These are phyloP conservation scores for Anguilla obscura DNA, from an alignment of 2,797 vertebrate species.

Conservation along the genomic window DNA sequence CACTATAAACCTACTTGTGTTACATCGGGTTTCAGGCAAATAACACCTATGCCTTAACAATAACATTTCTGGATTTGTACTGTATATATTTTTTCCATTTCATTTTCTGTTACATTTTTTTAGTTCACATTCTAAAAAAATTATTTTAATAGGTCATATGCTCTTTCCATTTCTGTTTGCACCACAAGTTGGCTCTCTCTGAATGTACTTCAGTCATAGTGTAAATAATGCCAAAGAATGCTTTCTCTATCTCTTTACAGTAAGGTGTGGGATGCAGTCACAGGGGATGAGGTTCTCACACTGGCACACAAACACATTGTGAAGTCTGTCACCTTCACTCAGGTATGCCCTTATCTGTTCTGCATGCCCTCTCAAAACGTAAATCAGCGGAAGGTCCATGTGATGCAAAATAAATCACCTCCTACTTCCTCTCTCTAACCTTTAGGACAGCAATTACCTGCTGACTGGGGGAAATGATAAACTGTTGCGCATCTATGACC, in stretches of 20 bases:
- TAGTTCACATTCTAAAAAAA: neutral
- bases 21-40: too few relatives aligned
- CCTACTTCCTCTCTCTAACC: slow-evolving; percentile 31
- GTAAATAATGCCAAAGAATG: neutral
- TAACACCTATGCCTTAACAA: too few relatives aligned
- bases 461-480: slow-evolving; percentile 96
- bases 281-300: slow-evolving; percentile 90
- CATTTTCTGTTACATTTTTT: neutral
- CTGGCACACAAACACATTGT: slow-evolving; percentile 98
- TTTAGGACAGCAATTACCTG: slow-evolving; percentile 90
- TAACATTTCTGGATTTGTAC: too few relatives aligned
- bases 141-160: neutral
- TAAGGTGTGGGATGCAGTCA: slow-evolving; percentile 98
- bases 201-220: neutral
- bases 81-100: neutral
- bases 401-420: neutral
- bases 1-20: too few relatives aligned
- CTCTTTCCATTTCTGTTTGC: neutral
- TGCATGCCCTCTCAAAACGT: neutral
- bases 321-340: slow-evolving; percentile 92
- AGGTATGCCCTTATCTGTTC: slow-evolving; percentile 71
- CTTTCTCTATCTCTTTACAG: slow-evolving; percentile 64
- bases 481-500: slow-evolving; percentile 90
- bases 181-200: neutral
- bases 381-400: neutral